A percentile compares a stretch with the other conserved stretches of the same genome.
phyloP scores from a whole-genome alignment of 2,888 invertebrate genomes.

The Philaethria dido region DNA sequence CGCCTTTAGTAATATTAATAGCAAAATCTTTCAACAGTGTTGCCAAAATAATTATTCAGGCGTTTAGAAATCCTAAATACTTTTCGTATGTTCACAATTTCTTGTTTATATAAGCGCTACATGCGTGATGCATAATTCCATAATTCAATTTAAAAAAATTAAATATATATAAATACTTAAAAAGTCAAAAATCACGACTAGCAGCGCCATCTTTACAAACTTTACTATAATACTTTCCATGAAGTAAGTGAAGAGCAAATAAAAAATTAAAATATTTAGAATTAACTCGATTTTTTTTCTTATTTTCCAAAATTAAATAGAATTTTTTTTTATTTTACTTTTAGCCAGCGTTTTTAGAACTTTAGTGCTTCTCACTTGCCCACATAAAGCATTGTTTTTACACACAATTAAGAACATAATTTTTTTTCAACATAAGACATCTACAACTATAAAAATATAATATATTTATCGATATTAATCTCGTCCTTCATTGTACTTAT shows the following conservation, averaged over 20 bases:
- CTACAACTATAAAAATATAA: conserved; percentile 40
- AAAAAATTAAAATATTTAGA: no score
- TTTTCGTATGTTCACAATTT: not conserved
- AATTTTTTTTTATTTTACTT: no score
- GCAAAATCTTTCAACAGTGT: conserved; percentile 12
- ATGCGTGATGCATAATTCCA: conserved; percentile 2
- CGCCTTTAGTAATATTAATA: conserved; percentile 16
- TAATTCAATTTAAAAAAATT: not conserved
- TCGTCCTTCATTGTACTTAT: conserved; percentile 24
- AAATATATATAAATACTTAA: conserved; percentile 1
- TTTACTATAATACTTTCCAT: not conserved
- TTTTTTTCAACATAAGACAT: conserved; percentile 25
- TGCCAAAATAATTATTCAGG: conserved; percentile 21
- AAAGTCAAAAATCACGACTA: not conserved
- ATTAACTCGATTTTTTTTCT: no score
- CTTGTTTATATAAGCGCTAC: not conserved
- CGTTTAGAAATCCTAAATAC: conserved; percentile 2
- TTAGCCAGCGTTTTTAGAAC: not conserved
- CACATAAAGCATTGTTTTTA: conserved; percentile 3
- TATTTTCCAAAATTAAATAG: no score
- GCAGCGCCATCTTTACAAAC: conserved; percentile 15
- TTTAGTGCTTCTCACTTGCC: not conserved
- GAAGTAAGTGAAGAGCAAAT: not conserved
- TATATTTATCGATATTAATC: conserved; percentile 35
- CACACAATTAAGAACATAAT: not conserved